phyloP scores from a whole-genome alignment of 2,888 invertebrate species.

The Eutolmus rufibarbis region DNA sequence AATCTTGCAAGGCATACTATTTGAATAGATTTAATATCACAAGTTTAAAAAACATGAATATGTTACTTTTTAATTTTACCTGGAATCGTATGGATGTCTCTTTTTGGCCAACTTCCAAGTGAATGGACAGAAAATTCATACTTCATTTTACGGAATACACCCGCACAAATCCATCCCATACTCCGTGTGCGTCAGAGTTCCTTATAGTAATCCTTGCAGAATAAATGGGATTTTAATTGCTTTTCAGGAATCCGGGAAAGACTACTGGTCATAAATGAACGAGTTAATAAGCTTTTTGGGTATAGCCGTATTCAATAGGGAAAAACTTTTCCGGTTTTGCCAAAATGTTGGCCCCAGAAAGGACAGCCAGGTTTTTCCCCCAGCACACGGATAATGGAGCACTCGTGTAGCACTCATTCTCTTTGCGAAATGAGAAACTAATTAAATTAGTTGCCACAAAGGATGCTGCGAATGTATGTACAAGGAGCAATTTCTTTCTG shows the following conservation, averaged over 20 bases:
- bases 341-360: not conserved
- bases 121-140: not conserved
- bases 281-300: not conserved
- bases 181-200: not conserved
- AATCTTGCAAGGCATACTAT: not conserved
- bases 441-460: conserved; percentile 24
- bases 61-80: not conserved
- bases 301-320: not conserved
- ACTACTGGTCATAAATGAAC: not conserved
- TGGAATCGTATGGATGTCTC: not conserved
- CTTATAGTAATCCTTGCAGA: not conserved
- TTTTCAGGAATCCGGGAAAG: not conserved
- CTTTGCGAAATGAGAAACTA: conserved; percentile 10
- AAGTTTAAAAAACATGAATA: not conserved
- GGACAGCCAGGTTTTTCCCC: not conserved
- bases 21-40: not conserved
- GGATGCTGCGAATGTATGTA: not conserved
- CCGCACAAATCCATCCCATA: not conserved
- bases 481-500: not conserved
- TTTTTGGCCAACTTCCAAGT: not conserved
- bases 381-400: not conserved
- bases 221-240: not conserved
- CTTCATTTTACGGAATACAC: not conserved
- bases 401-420: not conserved
- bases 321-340: not conserved